Percentiles rank a stretch among this genome's conserved stretches.
These are phyloP conservation scores for Chrysotoxum bicinctum DNA, from an alignment of 2,888 invertebrate genomes.

Conservation along the genomic window DNA sequence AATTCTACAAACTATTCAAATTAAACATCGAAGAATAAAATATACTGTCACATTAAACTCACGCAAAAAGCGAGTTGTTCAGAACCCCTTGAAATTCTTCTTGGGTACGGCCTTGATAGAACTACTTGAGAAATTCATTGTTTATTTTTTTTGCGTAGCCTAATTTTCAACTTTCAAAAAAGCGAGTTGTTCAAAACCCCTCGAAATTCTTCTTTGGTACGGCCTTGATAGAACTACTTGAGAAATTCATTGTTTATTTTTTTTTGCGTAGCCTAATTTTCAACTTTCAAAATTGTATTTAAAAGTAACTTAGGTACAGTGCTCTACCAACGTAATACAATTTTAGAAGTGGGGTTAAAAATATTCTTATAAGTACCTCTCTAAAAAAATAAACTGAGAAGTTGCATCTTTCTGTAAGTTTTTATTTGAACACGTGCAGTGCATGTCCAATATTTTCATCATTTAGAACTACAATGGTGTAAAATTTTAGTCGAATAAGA, in stretches of 20 bases:
- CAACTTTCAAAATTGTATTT: background rate
- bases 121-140: background rate
- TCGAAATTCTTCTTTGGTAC: background rate
- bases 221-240: background rate
- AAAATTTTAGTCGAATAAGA: too few relatives aligned
- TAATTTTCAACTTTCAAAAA: background rate
- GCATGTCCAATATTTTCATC: background rate
- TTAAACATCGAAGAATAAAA: too few relatives aligned
- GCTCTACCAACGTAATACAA: background rate
- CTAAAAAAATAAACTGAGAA: background rate
- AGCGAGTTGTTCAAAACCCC: background rate
- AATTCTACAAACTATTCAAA: too few relatives aligned
- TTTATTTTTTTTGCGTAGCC: background rate
- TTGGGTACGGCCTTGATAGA: background rate
- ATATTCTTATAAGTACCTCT: background rate
- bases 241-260: slow-evolving; percentile 2
- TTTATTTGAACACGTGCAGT: background rate
- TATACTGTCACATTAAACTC: too few relatives aligned
- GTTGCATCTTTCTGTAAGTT: background rate
- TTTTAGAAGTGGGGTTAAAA: background rate
- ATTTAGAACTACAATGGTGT: too few relatives aligned
- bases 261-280: background rate
- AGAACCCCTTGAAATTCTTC: background rate
- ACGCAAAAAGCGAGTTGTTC: background rate
- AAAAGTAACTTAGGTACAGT: background rate